Base-by-base conservation (phyloP, 2,797 vertebrate genomes). In the Crenichthys baileyi region DNA sequence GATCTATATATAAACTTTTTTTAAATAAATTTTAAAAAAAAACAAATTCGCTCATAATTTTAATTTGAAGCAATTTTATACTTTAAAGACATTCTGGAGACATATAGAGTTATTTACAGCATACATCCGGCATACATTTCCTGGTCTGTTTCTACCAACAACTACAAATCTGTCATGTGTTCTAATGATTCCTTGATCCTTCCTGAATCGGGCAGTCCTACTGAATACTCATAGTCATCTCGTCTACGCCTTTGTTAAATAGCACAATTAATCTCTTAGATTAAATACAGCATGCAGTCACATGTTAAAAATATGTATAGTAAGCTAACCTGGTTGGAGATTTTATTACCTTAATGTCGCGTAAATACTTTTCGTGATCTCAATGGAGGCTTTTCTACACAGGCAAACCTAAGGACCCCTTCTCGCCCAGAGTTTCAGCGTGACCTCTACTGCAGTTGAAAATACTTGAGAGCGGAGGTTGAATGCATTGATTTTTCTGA, bases 371-470 rank as follows among this genome's bases (percentile, higher is more conserved):
- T n/a, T 55, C 2, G 46, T 55, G 4, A 0, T 13, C 12, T 53
- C 2, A 0, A 11, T 15, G 22, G 63, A 39, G 8, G 20, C 2
- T 72, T 77, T 20, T 20, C 0, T 26, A 1, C 0, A 22, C 93
- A 95, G 95, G 96, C 96, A 85, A 48, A 81, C 83, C 0, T 0
- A 31, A 0, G 6, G 83, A 44, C 87, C 65, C 58, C 93, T 77
- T 12, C 70, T 75, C 83, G 70, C 79, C 74, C 73, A 85, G 87
- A 91, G 82, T 91, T 92, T 92, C 79, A 91, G 90, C 86, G 83
- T 96, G 95, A 96, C 96, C 96, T 96, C 95, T 96, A 96, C 90
- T 92, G 94, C 95, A 87, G 92, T 93, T 95, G 94, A 95, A 95
- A 96, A 95, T 92, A 96, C 90, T 93, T 80, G 80, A 70, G 44